Evolutionary conservation across 2,888 invertebrate genomes (phyloP), one percentile per base, ranked within the genome.

Genomic region (Hirtodrosophila cameraria): DNA sequence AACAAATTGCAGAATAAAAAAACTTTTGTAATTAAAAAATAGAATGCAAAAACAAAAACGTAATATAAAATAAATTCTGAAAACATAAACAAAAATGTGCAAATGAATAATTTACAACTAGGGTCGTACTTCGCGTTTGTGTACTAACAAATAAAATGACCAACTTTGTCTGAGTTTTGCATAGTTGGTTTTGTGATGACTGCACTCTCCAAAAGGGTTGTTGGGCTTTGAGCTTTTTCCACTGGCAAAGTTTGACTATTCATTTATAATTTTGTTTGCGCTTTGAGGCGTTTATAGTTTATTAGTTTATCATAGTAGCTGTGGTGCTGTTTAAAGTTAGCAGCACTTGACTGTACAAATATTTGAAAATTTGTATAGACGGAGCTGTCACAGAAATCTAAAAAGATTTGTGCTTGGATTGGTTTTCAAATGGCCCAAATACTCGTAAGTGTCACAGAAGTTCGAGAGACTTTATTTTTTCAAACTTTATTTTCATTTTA

Each of bases 1-100:
- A 58, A 20, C 7, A 45, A 41, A 20, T 5, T 35, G 27, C n/a
- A 25, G 12, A 31, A 16, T 9, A 33, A 27, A 28, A 42, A 31
- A 64, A 69, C 6, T 64, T 45, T 36, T 48, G 18, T 55, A 65
- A 65, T 71, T 71, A 52, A 25, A 53, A 58, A 27, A 54, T 18
- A 13, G 18, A 20, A 23, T 12, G 30, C 20, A 39, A 7, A 25
- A 35, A 11, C 13, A 12, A 31, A 48, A 53, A 12, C 4, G 8
- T 11, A 23, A 6, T 12, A 7, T 16, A 27, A 45, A 28, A 13
- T 8, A 20, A 18, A 18, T 20, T 3, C 18, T 31, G 8, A n/a
- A 38, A 42, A 35, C 9, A 33, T 41, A 27, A 60, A 58, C 45
- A 46, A n/a, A 69, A 45, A 39, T 62, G 58, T 49, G 50, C 48